Evolutionary conservation across 2,797 vertebrate genomes (phyloP), one percentile per base, ranked within the genome.

Genomic region (Tapera naevia): DNA sequence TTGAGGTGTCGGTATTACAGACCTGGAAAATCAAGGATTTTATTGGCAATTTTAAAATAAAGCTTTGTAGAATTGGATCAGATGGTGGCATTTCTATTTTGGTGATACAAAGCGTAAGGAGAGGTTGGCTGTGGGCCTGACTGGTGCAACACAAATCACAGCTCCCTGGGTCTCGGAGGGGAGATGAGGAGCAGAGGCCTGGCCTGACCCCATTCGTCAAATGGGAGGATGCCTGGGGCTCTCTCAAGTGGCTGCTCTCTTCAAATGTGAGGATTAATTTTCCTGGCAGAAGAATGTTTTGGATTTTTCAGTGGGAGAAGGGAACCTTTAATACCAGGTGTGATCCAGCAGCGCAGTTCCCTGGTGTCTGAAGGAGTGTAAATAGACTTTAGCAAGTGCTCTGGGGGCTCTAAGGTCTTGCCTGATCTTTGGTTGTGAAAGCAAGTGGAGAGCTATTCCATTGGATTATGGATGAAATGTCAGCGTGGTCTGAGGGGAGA

Each of bases 201-300:
- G 86, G 86, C 82, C 93, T 93, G 89, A 91, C 91, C 76, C 80
- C 7, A 1, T 54, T 51, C 3, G 3, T 88, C 73, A 30, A 0
- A 50, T 67, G 57, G 88, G 56, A 86, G 53, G 85, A 64, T 74
- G 88, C 80, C 80, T 30, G 24, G 25, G 83, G 73, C 83, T 84
- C 73, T 94, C 65, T 91, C 91, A 88, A 95, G 32, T 79, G 85
- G 50, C 88, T 96, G 91, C 91, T 94, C 91, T 39, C 91, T 28
- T 94, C 89, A 94, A 95, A 95, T 90, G 89, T 39, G 74, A 72
- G 94, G 67, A 94, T 91, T 91, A 89, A 97, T 97, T 89, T 89
- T 93, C 88, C 80, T 95, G 92, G 88, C 94, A 96, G 78, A 67
- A 87, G 78, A 95, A 90, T 95, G 83, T 85, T 93, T 86, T 76